Evolutionary conservation across 2,888 invertebrate species (phyloP).

Genomic region (Serripes groenlandicus): DNA sequence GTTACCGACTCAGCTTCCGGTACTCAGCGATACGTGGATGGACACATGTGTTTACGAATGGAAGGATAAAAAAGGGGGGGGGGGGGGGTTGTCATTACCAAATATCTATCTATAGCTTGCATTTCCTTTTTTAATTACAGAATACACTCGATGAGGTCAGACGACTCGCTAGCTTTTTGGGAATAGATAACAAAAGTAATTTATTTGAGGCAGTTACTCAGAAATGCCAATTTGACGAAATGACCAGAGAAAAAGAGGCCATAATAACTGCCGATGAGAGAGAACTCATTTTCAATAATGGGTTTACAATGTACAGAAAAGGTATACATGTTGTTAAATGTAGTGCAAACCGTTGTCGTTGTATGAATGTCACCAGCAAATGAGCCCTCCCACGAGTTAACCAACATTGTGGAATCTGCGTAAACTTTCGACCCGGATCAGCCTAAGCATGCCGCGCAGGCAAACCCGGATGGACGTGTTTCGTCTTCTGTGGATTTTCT

Average conservation of each 20-base stretch:
- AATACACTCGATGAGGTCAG: slow-evolving; percentile 37
- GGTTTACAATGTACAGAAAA: slow-evolving; percentile 35
- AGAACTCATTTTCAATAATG: neutral
- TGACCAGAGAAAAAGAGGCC: slow-evolving; percentile 25
- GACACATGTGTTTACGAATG: neutral
- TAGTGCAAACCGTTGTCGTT: too few relatives aligned
- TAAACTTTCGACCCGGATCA: too few relatives aligned
- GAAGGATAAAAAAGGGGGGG: too few relatives aligned
- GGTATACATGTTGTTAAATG: slow-evolving; percentile 2
- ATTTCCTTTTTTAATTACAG: slow-evolving; percentile 19
- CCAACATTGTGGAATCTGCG: too few relatives aligned
- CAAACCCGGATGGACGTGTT: too few relatives aligned
- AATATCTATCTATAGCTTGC: too few relatives aligned
- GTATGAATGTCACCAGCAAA: too few relatives aligned
- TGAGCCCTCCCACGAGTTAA: too few relatives aligned
- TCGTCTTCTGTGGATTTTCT: too few relatives aligned
- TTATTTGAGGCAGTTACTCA: slow-evolving; percentile 29
- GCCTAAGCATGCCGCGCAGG: too few relatives aligned
- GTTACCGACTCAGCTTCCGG: too few relatives aligned
- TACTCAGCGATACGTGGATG: neutral
- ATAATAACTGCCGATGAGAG: neutral
- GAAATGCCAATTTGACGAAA: slow-evolving; percentile 39
- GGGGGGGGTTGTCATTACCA: too few relatives aligned
- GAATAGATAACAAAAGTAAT: slow-evolving; percentile 6
- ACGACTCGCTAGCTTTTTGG: slow-evolving; percentile 34